Evolutionary conservation across 2,113 vertebrate genomes (phyloP), one percentile per base, ranked within the genome.

Genomic region (Hemiprocne comata): DNA sequence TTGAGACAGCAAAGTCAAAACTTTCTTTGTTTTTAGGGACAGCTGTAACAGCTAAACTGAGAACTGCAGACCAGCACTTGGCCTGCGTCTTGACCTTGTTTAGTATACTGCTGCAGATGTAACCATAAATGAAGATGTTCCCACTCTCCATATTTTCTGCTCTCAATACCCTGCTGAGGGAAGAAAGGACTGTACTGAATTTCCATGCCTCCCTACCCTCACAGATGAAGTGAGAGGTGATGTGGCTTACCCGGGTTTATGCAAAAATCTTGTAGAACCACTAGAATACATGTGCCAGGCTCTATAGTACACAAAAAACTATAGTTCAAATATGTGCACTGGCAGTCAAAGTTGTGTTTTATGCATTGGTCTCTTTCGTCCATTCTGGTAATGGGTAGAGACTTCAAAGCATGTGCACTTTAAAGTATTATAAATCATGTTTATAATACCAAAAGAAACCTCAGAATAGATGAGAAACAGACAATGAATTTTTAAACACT

Each of bases 401-500:
- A 51, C 42, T 92, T 92, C 60, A 67, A 86, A 90, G 34, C 54
- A 60, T 33, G 3, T 75, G 25, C 38, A 38, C 28, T 54, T 78
- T 74, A 82, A 87, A 85, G 64, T 48, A 28, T 58, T 81, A 78
- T 66, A 81, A 65, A 78, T 42, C 18, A 24, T 66, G 38, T 73
- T 74, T 84, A 71, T 48, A 65, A 77, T 69, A 82, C 21, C 13
- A 44, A 66, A 77, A 95, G 29, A 84, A 66, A 34, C 13, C 25
- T 79, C 51, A 46, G 38, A 89, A 87, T 48, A 76, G 36, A 93
- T 70, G 54, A 42, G 77, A 97, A 85, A 75, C 26, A 90, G 31
- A 58, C 40, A 85, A 94, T 92, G 29, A 74, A 87, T 92, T 92
- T 95, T 96, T 94, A 92, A 97, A 89, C 31, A 57, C 12, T 23